Evolutionary conservation across 1,140 invertebrate genomes (phyloP), one percentile per base, ranked within the genome.

Genomic region (Galleria mellonella): DNA sequence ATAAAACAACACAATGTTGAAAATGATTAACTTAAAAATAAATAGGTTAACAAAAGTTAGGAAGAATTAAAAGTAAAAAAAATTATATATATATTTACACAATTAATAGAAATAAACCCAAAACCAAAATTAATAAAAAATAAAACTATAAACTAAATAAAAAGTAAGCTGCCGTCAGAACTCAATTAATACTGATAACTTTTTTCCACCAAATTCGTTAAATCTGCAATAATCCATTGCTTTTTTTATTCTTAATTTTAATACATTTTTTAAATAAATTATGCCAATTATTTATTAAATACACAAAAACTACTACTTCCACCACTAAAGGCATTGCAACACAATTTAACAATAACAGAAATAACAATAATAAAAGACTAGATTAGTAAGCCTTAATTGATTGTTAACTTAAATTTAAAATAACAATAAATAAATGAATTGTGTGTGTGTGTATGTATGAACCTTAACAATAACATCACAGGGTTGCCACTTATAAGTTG

Each of bases 281-380:
- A 36, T 50, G 47, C 39, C 39, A 51, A 35, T 41, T 33, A 9
- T 47, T 14, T 40, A 1, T 33, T 14, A 33, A 12, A 41, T 47
- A 41, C 32, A 53, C 50, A 48, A 51, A 48, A 45, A 39, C 39
- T 35, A 45, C 41, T 31, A 44, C 55, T 51, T 58, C 37, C n/a
- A n/a, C n/a, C n/a, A n/a, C n/a, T n/a, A n/a, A n/a, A n/a, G n/a
- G n/a, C n/a, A n/a, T n/a, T n/a, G n/a, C n/a, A n/a, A n/a, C n/a
- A n/a, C n/a, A 47, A 48, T 23, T 13, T 32, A 28, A 13, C 17
- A 29, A 43, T 14, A 13, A 31, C n/a, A 37, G 47, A 31, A 51
- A 43, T 13, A 51, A 54, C 31, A 43, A 36, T 29, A 35, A n/a
- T 43, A 52, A 37, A 4, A 27, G 51, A 55, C 51, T 55, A 55